Evolutionary conservation across 2,113 vertebrate genomes (phyloP).

Genomic region (Neomonachus schauinslandi): DNA sequence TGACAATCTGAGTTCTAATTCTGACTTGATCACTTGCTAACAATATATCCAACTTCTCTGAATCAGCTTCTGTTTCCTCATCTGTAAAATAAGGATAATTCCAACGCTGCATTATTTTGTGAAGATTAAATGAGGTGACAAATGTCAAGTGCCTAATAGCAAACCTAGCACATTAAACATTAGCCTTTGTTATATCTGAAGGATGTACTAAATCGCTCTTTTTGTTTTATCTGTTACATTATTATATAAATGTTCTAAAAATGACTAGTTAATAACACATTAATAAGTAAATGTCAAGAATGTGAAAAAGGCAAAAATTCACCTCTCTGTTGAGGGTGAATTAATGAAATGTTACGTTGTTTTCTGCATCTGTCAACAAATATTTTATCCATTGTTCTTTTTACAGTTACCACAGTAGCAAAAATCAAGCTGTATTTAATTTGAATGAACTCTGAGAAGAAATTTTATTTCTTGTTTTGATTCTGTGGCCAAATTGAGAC

Average conservation of each 20-base stretch:
- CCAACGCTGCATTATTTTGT: background rate
- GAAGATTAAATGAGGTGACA: constrained; percentile 2
- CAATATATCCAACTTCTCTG: background rate
- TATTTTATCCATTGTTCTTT: background rate
- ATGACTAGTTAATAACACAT: background rate
- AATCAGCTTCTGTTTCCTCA: background rate
- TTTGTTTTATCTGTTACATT: background rate
- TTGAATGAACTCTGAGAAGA: constrained; percentile 7
- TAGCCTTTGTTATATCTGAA: constrained; percentile 6
- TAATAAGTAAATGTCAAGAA: background rate
- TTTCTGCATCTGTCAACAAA: constrained; percentile 10
- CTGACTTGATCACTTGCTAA: background rate
- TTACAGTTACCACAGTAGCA: background rate
- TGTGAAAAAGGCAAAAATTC: background rate
- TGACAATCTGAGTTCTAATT: background rate
- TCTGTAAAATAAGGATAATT: background rate
- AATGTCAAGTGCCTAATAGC: background rate
- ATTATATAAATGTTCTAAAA: constrained; percentile 15
- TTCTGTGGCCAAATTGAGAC: background rate
- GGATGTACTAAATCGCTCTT: background rate
- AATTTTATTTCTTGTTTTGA: constrained; percentile 7
- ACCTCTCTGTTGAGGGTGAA: background rate
- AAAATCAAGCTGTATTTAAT: constrained; percentile 40
- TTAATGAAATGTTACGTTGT: background rate
- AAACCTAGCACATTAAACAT: background rate